These are phyloP conservation scores for Malurus cyaneus DNA, from an alignment of 2,113 vertebrate species.

Conservation along the genomic window DNA sequence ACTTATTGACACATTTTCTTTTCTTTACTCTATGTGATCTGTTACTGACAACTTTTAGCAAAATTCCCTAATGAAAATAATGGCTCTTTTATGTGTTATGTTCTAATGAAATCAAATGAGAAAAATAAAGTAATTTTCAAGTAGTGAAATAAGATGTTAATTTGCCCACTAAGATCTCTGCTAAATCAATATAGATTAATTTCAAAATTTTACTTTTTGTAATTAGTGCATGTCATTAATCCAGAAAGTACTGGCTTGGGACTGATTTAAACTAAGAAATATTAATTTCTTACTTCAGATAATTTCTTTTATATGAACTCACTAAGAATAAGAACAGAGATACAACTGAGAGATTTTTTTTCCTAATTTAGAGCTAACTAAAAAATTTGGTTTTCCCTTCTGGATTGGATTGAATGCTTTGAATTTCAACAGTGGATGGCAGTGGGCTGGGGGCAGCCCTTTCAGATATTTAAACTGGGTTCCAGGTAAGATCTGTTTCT, in stretches of 20 bases:
- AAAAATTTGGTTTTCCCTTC: constrained; percentile 62
- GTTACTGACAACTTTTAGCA: background rate
- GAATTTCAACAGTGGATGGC: constrained; percentile 86
- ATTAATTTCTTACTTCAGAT: background rate
- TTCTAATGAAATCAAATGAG: background rate
- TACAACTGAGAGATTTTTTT: background rate
- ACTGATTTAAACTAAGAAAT: background rate
- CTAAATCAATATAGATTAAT: background rate
- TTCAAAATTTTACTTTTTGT: background rate
- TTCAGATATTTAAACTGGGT: constrained; percentile 94
- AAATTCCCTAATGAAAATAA: background rate
- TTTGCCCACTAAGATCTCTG: background rate
- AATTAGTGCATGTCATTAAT: background rate
- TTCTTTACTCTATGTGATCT: background rate
- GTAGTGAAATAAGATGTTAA: background rate
- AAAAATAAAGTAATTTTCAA: background rate
- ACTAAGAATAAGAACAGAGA: background rate
- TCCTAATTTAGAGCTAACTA: constrained; percentile 72
- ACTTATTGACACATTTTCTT: background rate
- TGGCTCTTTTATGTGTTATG: background rate
- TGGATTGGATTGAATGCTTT: constrained; percentile 91
- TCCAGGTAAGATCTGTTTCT: constrained; percentile 77
- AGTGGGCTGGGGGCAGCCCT: constrained; percentile 84
- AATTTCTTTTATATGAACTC: background rate
- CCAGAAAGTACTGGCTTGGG: background rate